phyloP scores from a whole-genome alignment of 2,797 vertebrate species.

The Coranthus polyacanthus region DNA sequence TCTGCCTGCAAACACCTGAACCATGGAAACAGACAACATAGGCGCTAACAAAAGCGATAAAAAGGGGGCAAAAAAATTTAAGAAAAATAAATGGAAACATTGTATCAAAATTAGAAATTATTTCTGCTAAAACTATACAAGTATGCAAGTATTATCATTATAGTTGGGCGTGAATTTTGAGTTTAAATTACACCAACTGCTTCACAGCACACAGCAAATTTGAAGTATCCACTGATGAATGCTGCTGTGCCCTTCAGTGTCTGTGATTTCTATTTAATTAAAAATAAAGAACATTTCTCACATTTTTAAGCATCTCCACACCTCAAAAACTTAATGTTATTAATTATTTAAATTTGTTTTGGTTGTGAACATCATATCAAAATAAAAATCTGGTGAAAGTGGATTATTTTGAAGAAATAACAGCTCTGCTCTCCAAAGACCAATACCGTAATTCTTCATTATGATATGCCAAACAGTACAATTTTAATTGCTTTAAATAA shows the following conservation, averaged over 20 bases:
- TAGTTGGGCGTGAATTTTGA: not conserved
- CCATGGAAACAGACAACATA: not conserved
- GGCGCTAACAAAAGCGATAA: not conserved
- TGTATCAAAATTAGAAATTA: not conserved
- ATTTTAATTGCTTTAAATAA: constrained; percentile 5
- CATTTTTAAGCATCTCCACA: constrained; percentile 5
- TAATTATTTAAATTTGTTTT: not conserved
- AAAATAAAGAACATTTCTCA: not conserved
- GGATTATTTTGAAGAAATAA: too few relatives aligned
- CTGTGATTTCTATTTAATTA: not conserved
- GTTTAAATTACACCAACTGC: not conserved
- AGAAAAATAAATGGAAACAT: not conserved
- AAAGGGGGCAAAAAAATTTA: not conserved
- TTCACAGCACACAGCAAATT: not conserved
- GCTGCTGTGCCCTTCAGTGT: not conserved
- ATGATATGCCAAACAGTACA: not conserved
- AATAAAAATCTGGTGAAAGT: not conserved
- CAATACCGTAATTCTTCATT: not conserved
- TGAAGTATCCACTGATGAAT: constrained; percentile 3
- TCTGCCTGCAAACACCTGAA: constrained; percentile 43
- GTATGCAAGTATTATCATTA: not conserved
- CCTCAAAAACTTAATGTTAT: not conserved
- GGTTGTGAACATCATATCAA: not conserved
- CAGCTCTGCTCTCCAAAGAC: not conserved
- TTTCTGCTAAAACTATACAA: not conserved